phyloP scores from a whole-genome alignment of 2,888 invertebrate species.

The Dryocosmus kuriphilus region DNA sequence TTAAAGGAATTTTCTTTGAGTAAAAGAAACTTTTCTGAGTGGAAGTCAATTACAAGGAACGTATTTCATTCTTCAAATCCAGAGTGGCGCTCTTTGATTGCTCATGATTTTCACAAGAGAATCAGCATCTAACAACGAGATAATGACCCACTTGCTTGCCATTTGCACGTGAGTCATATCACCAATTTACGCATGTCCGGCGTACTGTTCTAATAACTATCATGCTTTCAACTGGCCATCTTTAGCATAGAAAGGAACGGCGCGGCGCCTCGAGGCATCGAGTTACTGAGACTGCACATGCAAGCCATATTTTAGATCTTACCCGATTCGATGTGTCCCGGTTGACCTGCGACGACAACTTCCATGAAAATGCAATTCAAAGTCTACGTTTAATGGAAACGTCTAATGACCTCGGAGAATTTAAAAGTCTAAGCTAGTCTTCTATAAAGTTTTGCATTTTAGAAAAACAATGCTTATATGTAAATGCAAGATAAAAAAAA shows the following conservation, averaged over 20 bases:
- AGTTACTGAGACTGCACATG: constrained; percentile 45
- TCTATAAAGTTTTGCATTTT: background rate
- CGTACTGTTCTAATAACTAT: constrained; percentile 65
- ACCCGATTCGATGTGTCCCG: background rate
- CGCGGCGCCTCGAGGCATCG: constrained; percentile 45
- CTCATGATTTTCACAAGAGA: background rate
- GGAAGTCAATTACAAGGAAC: no score
- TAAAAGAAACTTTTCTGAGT: no score
- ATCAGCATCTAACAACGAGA: constrained; percentile 55
- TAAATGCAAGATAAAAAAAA: no score
- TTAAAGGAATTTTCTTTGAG: no score
- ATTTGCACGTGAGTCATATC: constrained; percentile 72
- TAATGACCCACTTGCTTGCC: constrained; percentile 73
- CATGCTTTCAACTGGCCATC: constrained; percentile 51
- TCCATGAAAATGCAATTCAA: background rate
- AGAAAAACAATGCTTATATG: background rate
- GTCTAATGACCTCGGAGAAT: background rate
- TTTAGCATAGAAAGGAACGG: constrained; percentile 60
- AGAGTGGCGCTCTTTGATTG: background rate
- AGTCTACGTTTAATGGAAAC: background rate
- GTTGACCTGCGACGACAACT: background rate
- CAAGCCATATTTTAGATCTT: constrained; percentile 14
- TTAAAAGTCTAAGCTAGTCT: background rate
- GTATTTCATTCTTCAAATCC: background rate
- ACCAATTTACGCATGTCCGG: constrained; percentile 71